Percentiles rank a stretch among this genome's conserved stretches.
These are phyloP conservation scores for Drosophila paulistorum DNA, from an alignment of 1,140 invertebrate genomes.

Conservation along the genomic window DNA sequence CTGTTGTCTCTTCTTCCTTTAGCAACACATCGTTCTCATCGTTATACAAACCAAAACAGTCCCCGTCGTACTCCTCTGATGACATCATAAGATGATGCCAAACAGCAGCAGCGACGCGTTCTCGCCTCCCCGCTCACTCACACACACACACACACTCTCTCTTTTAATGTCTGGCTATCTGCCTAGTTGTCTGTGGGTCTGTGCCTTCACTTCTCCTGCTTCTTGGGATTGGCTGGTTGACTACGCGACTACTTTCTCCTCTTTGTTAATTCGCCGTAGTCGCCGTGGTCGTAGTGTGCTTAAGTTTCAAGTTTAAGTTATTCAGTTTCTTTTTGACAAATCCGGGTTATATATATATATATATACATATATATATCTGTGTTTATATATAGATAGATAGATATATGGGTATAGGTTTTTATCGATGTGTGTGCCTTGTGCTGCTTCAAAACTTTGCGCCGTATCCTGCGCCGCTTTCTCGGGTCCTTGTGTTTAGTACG, in stretches of 20 bases:
- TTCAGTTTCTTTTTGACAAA: constrained; percentile 27
- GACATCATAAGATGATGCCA: constrained; percentile 92
- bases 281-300: constrained; percentile 44
- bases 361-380: constrained; percentile 11
- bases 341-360: constrained; percentile 8
- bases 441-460: constrained; percentile 48
- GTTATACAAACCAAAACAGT: constrained; percentile 94
- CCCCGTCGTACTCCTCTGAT: constrained; percentile 95
- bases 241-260: constrained; percentile 23
- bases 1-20: constrained; percentile 84
- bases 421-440: constrained; percentile 47
- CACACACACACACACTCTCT: constrained; percentile 26
- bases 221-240: constrained; percentile 41
- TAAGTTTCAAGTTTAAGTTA: constrained; percentile 65
- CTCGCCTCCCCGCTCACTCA: constrained; percentile 23
- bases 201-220: constrained; percentile 28
- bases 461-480: constrained; percentile 37
- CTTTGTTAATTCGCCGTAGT: constrained; percentile 41
- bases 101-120: constrained; percentile 68
- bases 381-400: constrained; percentile 13
- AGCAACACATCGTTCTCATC: constrained; percentile 91
- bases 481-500: constrained; percentile 59
- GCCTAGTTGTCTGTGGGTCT: constrained; percentile 45
- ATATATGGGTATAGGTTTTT: constrained; percentile 5
- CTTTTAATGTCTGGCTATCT: constrained; percentile 16